phyloP scores from a whole-genome alignment of 2,113 vertebrate species.

The Mustelus asterias region DNA sequence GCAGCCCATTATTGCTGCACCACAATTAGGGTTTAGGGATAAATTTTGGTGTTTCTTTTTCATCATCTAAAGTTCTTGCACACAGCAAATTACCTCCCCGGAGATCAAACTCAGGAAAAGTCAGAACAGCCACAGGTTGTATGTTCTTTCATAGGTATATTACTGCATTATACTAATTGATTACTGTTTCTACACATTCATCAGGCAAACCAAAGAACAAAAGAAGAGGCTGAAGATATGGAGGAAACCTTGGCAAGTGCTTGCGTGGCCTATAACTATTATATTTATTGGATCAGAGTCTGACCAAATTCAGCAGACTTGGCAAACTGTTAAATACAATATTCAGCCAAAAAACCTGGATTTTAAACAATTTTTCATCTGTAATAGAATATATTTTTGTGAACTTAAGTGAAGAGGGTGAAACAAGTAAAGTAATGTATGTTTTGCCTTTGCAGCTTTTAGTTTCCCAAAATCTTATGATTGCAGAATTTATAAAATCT shows the following conservation, averaged over 20 bases:
- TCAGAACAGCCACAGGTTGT: background rate
- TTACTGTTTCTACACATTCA: background rate
- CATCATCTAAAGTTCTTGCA: background rate
- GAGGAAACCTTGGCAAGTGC: background rate
- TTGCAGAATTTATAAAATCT: background rate
- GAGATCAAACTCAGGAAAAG: background rate
- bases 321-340: background rate
- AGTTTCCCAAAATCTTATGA: background rate
- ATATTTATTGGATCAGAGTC: background rate
- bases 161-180: background rate
- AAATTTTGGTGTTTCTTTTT: background rate
- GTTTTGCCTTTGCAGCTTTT: background rate
- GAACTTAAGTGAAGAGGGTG: background rate
- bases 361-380: background rate
- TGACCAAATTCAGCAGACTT: background rate
- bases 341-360: background rate
- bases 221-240: background rate
- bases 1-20: background rate
- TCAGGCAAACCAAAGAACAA: constrained; percentile 4
- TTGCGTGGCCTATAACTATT: background rate
- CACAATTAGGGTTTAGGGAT: no score
- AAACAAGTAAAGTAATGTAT: background rate
- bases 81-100: background rate
- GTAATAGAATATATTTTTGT: background rate
- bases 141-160: background rate